Evolutionary conservation across 2,888 invertebrate species (phyloP).

Genomic region (Chironomus tentans): DNA sequence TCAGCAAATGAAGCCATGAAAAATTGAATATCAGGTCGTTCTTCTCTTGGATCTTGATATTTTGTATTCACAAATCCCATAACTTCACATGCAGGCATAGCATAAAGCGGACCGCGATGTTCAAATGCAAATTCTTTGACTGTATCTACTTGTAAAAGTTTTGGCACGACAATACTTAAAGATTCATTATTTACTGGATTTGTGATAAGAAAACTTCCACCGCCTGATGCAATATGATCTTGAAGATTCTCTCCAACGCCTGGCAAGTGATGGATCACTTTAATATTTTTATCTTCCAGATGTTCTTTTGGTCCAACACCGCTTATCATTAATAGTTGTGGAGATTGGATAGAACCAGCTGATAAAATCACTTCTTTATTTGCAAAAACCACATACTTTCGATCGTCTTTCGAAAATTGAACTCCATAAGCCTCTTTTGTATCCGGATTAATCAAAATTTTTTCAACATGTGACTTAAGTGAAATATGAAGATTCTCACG

Average conservation of each 20-base stretch:
- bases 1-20: slow-evolving; percentile 67
- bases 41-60: slow-evolving; percentile 53
- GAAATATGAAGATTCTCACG: slow-evolving; percentile 67
- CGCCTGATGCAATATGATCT: slow-evolving; percentile 75
- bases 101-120: slow-evolving; percentile 58
- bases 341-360: slow-evolving; percentile 75
- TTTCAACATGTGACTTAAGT: slow-evolving; percentile 56
- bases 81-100: slow-evolving; percentile 67
- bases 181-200: slow-evolving; percentile 48
- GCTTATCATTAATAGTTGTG: slow-evolving; percentile 78
- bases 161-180: slow-evolving; percentile 60
- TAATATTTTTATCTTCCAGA: slow-evolving; percentile 51
- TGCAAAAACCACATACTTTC: slow-evolving; percentile 49
- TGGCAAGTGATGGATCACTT: slow-evolving; percentile 51
- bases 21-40: slow-evolving; percentile 72
- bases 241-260: slow-evolving; percentile 76
- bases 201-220: slow-evolving; percentile 62
- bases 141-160: slow-evolving; percentile 51
- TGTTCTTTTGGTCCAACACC: slow-evolving; percentile 65
- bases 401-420: slow-evolving; percentile 44
- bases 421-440: slow-evolving; percentile 58
- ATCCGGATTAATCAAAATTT: slow-evolving; percentile 52
- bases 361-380: slow-evolving; percentile 73
- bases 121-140: slow-evolving; percentile 54
- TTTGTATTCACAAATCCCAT: slow-evolving; percentile 70